These are phyloP conservation scores for Spongia lamella DNA, from an alignment of 37 sponge, comb jelly and placozoan species.

Conservation along the genomic window DNA sequence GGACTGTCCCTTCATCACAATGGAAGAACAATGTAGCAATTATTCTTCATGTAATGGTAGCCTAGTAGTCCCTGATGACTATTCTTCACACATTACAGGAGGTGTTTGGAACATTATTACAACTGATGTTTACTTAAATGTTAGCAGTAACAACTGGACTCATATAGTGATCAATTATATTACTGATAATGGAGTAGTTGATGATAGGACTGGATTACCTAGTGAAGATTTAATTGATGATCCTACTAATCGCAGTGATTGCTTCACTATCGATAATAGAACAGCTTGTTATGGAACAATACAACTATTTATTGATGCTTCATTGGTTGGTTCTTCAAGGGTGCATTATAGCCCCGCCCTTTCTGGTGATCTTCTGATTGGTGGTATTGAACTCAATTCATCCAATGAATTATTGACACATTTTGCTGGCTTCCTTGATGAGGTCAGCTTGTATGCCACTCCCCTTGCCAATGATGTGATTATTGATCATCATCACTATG, in stretches of 20 bases:
- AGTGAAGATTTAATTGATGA: conserved; percentile 3
- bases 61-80: not conserved
- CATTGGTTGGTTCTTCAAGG: not conserved
- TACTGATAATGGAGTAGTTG: not conserved
- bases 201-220: conserved; percentile 6
- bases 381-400: conserved; percentile 14
- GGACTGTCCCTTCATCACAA: conserved; percentile 3
- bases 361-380: conserved; percentile 19
- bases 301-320: conserved; percentile 15
- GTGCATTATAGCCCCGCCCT: conserved; percentile 5
- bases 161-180: conserved; percentile 43
- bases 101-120: conserved; percentile 60
- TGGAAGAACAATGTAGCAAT: not conserved
- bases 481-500: conserved; percentile 43
- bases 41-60: conserved; percentile 37
- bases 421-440: conserved; percentile 54
- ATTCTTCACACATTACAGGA: conserved; percentile 6
- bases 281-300: conserved; percentile 22
- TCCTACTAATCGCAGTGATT: not conserved
- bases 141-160: conserved; percentile 28
- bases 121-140: not conserved
- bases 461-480: conserved; percentile 4
- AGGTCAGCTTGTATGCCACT: conserved; percentile 40
- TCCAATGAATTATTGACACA: conserved; percentile 5
- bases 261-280: not conserved